Conservation (phyloP, 2,888 invertebrate genomes). For the Sarcophaga carnaria region DNA sequence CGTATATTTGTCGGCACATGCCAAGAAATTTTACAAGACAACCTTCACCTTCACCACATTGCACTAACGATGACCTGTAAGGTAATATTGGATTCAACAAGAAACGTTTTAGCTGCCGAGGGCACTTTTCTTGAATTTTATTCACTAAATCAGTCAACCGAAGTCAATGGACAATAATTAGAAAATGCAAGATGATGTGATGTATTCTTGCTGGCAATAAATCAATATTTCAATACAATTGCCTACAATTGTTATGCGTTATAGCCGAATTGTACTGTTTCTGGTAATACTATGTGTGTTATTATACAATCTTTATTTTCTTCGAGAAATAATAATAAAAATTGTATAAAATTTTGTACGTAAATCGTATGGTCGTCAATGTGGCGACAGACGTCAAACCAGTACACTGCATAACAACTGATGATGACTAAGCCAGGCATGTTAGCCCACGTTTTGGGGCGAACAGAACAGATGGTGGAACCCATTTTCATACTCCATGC, state of each 20-base stretch:
- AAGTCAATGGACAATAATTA: constrained; percentile 11
- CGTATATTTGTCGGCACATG: no score
- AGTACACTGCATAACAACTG: constrained; percentile 36
- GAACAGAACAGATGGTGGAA: constrained; percentile 72
- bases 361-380: constrained; percentile 24
- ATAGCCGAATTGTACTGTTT: constrained; percentile 6
- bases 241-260: neutral
- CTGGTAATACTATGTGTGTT: neutral
- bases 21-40: neutral
- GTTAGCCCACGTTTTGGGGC: constrained; percentile 53
- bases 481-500: constrained; percentile 15
- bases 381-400: constrained; percentile 55
- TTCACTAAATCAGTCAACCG: constrained; percentile 39
- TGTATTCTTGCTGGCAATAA: neutral
- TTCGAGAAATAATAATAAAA: neutral
- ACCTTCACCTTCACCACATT: constrained; percentile 47
- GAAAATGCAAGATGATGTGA: neutral
- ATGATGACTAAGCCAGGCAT: constrained; percentile 47
- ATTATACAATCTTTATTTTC: constrained; percentile 33
- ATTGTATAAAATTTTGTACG: neutral
- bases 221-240: constrained; percentile 30
- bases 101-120: neutral
- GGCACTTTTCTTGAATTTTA: constrained; percentile 18
- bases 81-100: neutral
- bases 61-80: constrained; percentile 8